Evolutionary conservation across 2,113 vertebrate species (phyloP), one percentile per base, ranked within the genome.

Genomic region (Cricetomys ansorgei): DNA sequence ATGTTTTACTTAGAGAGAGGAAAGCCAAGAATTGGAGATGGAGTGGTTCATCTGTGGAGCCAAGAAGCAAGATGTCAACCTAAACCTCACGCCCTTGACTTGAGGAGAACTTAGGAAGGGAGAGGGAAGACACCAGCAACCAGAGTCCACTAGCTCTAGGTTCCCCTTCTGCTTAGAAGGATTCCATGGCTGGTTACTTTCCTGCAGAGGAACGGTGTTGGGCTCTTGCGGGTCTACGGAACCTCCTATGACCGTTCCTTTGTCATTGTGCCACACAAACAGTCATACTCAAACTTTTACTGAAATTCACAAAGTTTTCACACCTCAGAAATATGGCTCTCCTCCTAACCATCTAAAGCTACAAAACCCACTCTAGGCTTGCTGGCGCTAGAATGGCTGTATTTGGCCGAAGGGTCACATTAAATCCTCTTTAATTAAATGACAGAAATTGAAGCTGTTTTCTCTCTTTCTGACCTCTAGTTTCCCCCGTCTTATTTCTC

Each of bases 241-340:
- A 9, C 59, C 37, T 43, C n/a, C 57, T 45, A 3, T 27, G 8
- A 11, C 25, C 21, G 31, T 31, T 21, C 64, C 57, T 87, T 55
- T 53, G 40, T 73, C 29, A 43, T 17, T 37, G 15, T 69, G 40
- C 31, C 70, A 72, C 40, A 87, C 70, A 91, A 92, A 48, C 31
- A 79, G 86, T 31, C 5, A 5, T 15, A 93, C 79, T 80, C 75
- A 69, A 94, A 85, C 50, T 88, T 92, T 92, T 79, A 88, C 48
- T 76, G 27, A 93, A 85, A 76, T 48, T 75, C 45, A 92, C 25
- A 84, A 62, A 37, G 31, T 95, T 86, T 81, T 91, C n/a, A 75
- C 23, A 50, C 81, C 7, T 92, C 70, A 89, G 25, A 94, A 84
- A 94, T 91, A 75, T 34, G 64, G 31, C 25, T 92, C 16, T 73